A percentile compares a stretch with the other conserved stretches of the same genome.
Evolutionary conservation across 2,797 vertebrate species (phyloP).

Genomic region (Enteromius fasciolatus): DNA sequence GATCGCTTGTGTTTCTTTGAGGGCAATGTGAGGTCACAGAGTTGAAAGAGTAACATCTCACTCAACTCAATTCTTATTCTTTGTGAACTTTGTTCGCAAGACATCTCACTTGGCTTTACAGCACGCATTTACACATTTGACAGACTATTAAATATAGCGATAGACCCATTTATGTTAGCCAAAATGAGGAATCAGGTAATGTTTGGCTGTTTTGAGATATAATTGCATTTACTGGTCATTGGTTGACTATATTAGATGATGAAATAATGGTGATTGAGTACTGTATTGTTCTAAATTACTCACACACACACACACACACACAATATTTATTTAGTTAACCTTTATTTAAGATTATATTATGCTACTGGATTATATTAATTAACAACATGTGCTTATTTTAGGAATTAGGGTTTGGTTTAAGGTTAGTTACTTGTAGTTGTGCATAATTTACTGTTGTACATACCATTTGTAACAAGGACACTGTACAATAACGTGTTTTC

Average conservation of each 20-base stretch:
- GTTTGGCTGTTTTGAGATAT: not conserved
- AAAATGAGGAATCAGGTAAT: not conserved
- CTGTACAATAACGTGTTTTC: not conserved
- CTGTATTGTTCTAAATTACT: not conserved
- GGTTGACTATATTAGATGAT: not conserved
- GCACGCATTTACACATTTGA: not conserved
- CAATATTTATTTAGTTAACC: not conserved
- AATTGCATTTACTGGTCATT: not conserved
- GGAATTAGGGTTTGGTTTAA: not conserved
- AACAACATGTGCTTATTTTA: not conserved
- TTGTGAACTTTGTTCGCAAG: not conserved
- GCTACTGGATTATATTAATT: not conserved
- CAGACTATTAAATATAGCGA: not conserved
- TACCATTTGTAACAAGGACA: not conserved
- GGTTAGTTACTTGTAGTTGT: not conserved
- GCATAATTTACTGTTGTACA: not conserved
- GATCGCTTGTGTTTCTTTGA: slow-evolving; percentile 29
- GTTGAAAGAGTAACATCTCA: slow-evolving; percentile 69
- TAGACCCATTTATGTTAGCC: not conserved
- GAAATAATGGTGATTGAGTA: not conserved
- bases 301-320: not conserved
- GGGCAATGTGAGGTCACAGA: slow-evolving; percentile 34
- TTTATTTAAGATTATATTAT: not conserved
- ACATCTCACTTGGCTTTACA: not conserved
- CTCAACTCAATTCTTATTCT: slow-evolving; percentile 58